Conservation (phyloP, 2,888 invertebrate genomes). For the Saturnia japonica region DNA sequence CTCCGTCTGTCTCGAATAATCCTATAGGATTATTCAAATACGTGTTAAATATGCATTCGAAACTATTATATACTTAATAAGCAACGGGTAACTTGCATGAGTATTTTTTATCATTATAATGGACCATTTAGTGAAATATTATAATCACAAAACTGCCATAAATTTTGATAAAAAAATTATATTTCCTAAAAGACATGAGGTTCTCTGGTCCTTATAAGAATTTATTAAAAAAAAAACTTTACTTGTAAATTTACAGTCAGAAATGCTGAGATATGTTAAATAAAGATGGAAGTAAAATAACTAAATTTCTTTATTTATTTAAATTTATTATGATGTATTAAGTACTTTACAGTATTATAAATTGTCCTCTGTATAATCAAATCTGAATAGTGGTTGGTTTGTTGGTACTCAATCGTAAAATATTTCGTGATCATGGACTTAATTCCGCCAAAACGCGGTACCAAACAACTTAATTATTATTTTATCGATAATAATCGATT, state of each 20-base stretch:
- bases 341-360: too few relatives aligned
- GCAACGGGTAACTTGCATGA: not conserved
- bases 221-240: too few relatives aligned
- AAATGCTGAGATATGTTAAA: too few relatives aligned
- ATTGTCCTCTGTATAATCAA: not conserved
- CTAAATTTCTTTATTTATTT: too few relatives aligned
- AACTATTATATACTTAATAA: not conserved
- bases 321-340: too few relatives aligned
- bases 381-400: not conserved
- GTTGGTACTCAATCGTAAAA: not conserved
- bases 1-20: constrained; percentile 90
- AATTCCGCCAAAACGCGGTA: not conserved
- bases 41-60: not conserved
- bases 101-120: not conserved
- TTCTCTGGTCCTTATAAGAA: too few relatives aligned
- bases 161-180: too few relatives aligned
- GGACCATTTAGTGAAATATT: not conserved
- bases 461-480: not conserved
- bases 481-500: too few relatives aligned
- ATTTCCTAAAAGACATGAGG: too few relatives aligned
- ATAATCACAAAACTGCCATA: too few relatives aligned
- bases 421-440: not conserved
- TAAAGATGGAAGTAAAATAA: too few relatives aligned
- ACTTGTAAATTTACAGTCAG: too few relatives aligned
- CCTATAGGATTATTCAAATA: constrained; percentile 76